Evolutionary conservation across 2,113 vertebrate genomes (phyloP), one percentile per base, ranked within the genome.

Genomic region (Phalacrocorax brasilianus): DNA sequence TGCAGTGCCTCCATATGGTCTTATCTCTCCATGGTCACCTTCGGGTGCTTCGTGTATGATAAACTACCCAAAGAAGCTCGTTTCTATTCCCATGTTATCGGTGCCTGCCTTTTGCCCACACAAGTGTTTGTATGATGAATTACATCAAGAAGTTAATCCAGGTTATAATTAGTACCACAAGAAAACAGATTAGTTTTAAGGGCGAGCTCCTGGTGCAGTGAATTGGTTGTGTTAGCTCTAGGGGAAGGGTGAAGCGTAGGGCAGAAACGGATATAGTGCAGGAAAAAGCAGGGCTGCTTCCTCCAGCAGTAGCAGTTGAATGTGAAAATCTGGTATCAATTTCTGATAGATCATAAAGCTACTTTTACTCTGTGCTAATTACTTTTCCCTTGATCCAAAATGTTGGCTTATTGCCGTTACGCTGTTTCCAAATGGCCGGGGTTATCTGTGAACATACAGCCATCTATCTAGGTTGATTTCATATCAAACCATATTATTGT

Each of bases 401-500:
- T 0, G 0, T 30, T n/a, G 5, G 14, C 59, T 83, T 59, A 17
- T 66, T 66, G 42, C 59, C 8, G 5, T 62, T 17, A 35, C 15
- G 1, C 23, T 24, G 30, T 12, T 26, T 59, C 45, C 21, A n/a
- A 35, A 35, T 11, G 55, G 16, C 52, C 10, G 9, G 40, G 49
- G 28, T 85, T 30, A 32, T 59, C 55, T 89, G 0, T 47, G 68
- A 88, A 12, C 40, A 16, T 15, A 33, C 14, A 30, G 19, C 10
- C 20, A 7, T 55, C 26, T 32, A 8, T 38, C 10, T 22, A 5
- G 7, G 17, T 44, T 68, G 44, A 13, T 82, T 68, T 93, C 10
- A 3, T 78, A 1, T 38, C 28, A 52, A 93, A 33, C 18, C 9
- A 0, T 28, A 5, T 22, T 7, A 8, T 62, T 32, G 15, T 33